Evolutionary conservation across 2,888 invertebrate genomes (phyloP).

Genomic region (Alentia gelatinosa): DNA sequence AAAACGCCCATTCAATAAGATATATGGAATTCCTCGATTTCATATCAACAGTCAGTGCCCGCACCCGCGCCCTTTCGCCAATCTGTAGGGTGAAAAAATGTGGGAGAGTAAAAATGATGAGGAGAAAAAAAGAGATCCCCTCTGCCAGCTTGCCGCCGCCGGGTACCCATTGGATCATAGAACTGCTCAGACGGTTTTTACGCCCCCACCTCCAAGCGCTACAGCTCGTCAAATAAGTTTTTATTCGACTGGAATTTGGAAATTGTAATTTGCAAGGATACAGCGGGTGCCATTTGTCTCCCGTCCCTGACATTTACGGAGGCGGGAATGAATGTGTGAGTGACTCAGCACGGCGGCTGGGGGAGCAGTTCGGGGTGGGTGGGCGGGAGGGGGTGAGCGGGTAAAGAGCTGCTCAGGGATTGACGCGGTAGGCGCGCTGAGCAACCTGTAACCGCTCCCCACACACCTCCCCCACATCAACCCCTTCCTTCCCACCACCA

Average conservation of each 20-base stretch:
- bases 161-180: constrained; percentile 4
- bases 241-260: constrained; percentile 56
- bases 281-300: constrained; percentile 54
- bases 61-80: background rate
- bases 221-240: constrained; percentile 53
- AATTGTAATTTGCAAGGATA: constrained; percentile 58
- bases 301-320: constrained; percentile 54
- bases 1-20: constrained; percentile 50
- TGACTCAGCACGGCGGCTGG: background rate
- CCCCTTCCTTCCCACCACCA: background rate
- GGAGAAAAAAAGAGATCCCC: background rate
- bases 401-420: constrained; percentile 3
- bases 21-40: constrained; percentile 55
- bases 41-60: constrained; percentile 20
- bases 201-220: background rate
- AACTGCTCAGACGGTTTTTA: constrained; percentile 45
- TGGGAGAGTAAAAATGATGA: background rate
- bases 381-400: background rate
- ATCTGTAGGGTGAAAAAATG: constrained; percentile 22
- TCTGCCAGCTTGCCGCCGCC: background rate
- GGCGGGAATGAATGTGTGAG: constrained; percentile 50
- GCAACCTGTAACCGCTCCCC: constrained; percentile 1
- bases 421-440: background rate
- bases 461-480: background rate
- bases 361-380: background rate